Base-by-base conservation (phyloP, 2,797 vertebrate species). In the Ctenochaetus hawaiiensis region DNA sequence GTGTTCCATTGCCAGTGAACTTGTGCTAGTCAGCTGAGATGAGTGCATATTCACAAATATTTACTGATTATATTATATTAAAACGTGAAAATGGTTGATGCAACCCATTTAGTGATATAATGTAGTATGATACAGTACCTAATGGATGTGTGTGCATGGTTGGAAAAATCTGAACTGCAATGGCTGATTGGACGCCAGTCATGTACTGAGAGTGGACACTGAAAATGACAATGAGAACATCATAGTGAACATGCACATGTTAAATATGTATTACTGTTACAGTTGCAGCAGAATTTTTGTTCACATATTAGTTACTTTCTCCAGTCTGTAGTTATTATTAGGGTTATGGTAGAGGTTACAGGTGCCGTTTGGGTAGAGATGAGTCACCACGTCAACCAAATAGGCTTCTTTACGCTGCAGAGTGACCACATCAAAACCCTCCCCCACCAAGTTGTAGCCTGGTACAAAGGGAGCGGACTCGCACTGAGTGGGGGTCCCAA, bases 401-500 rank as follows among this genome's bases (percentile, higher is more conserved):
- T 76, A 72, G 48, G 83, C 68, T 18, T 26, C 41, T 72, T 60
- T 86, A 11, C 70, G 70, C 0, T 11, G 57, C 80, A 81, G 0
- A 8, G 72, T 81, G 79, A 89, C 86, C 0, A 87, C 51, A 0
- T 89, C 5, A 0, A 75, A 88, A 23, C 90, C 86, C 62, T 74
- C 54, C 8, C 90, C 90, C 18, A 83, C 68, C 86, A 91, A 61
- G 71, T 86, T 72, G 80, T 90, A 0, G 1, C 90, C 85, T 7
- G 88, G 90, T 2, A 79, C 82, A 16, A 87, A 91, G 16, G 64
- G 68, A 45, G 74, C 74, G 0, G 67, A 45, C 3, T 49, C 5
- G 44, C 90, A 91, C 22, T 75, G 17, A 0, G 4, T 70, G 18
- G 0, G 0, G 45, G 0, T 70, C n/a, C 75, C 77, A 0, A 0